Conservation (phyloP, 2,113 vertebrate genomes). For the Vanacampus margaritifer region DNA sequence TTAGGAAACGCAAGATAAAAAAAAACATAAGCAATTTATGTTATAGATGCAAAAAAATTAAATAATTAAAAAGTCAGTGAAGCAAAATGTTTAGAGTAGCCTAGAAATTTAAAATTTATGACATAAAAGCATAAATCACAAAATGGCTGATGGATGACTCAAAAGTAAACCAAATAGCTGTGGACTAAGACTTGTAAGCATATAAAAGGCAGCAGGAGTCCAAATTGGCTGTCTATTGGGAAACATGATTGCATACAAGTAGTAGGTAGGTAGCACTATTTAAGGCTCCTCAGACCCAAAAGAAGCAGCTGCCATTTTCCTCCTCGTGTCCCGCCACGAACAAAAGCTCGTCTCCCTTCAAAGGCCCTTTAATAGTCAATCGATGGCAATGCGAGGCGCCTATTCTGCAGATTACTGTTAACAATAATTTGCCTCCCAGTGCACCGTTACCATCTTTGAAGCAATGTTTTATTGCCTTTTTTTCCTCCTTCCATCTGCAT, state of each 20-base stretch:
- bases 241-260: constrained; percentile 59
- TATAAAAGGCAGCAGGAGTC: constrained; percentile 22
- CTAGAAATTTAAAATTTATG: no score
- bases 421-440: constrained; percentile 74
- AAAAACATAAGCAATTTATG: no score
- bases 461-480: constrained; percentile 72
- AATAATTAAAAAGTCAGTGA: no score
- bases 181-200: not conserved
- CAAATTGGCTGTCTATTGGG: constrained; percentile 64
- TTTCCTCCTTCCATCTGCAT: constrained; percentile 62
- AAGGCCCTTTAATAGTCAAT: constrained; percentile 73
- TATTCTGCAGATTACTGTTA: constrained; percentile 73
- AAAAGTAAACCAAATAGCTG: not conserved
- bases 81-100: no score
- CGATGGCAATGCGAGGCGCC: constrained; percentile 70
- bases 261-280: constrained; percentile 47
- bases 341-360: constrained; percentile 63
- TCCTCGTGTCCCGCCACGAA: constrained; percentile 59
- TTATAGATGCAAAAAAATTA: no score
- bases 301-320: constrained; percentile 59
- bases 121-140: no score
- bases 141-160: no score
- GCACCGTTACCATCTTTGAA: constrained; percentile 71
- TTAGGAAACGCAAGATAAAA: no score
- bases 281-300: constrained; percentile 27